Conservation (phyloP, 2,888 invertebrate species). For the Cataglyphis albicans region DNA sequence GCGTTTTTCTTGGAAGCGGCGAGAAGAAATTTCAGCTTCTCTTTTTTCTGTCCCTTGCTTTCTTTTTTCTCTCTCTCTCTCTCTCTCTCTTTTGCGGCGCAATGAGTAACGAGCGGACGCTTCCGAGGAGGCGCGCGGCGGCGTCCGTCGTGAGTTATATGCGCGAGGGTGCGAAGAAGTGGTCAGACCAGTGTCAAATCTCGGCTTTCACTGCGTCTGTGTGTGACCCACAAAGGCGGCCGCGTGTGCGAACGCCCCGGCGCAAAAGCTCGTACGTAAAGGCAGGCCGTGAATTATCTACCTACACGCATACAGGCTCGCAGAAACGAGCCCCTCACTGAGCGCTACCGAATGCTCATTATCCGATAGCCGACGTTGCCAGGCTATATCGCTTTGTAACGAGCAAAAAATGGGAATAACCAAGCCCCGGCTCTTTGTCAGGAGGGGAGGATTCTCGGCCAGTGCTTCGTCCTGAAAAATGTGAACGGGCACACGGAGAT, state of each 20-base stretch:
- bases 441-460: background rate
- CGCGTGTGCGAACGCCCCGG: constrained; percentile 3
- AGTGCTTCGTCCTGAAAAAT: constrained; percentile 4
- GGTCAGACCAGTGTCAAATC: constrained; percentile 70
- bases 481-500: background rate
- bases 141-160: constrained; percentile 52
- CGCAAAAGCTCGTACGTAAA: constrained; percentile 45
- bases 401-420: constrained; percentile 43
- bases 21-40: constrained; percentile 17
- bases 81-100: constrained; percentile 1
- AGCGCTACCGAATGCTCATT: constrained; percentile 73
- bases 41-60: constrained; percentile 6
- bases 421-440: background rate
- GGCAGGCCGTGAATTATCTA: constrained; percentile 41
- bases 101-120: constrained; percentile 49
- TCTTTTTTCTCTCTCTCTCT: background rate
- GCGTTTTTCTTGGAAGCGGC: constrained; percentile 45
- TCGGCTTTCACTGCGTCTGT: constrained; percentile 69
- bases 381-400: constrained; percentile 44
- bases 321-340: constrained; percentile 54
- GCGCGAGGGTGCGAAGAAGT: constrained; percentile 66
- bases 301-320: background rate
- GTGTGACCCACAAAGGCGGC: constrained; percentile 69
- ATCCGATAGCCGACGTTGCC: constrained; percentile 49
- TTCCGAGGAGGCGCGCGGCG: constrained; percentile 49